Conservation (phyloP, 2,113 vertebrate genomes). For the Proteles cristata region DNA sequence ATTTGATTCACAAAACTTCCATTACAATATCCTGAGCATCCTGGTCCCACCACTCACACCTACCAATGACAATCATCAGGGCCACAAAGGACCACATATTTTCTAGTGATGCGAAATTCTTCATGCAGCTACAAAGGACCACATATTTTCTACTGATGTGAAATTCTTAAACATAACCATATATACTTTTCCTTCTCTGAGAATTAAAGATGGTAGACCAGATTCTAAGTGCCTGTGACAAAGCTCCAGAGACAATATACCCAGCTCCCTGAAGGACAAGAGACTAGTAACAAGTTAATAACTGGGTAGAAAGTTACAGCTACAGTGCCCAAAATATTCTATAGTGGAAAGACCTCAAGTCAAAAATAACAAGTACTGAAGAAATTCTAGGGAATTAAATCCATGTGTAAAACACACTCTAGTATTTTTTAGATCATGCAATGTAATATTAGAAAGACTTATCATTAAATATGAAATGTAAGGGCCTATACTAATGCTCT, state of each 20-base stretch:
- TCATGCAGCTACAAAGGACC: background rate
- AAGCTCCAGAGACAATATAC: background rate
- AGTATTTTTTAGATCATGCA: constrained; percentile 39
- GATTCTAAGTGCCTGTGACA: background rate
- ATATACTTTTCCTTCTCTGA: background rate
- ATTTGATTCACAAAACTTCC: background rate
- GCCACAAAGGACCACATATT: background rate
- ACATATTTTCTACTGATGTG: background rate
- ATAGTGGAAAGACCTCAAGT: background rate
- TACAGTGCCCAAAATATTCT: background rate
- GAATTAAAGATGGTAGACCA: background rate
- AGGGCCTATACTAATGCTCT: background rate
- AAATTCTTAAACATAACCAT: background rate
- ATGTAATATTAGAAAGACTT: background rate
- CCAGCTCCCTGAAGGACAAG: background rate
- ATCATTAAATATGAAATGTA: background rate
- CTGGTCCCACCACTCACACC: background rate
- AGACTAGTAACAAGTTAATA: background rate
- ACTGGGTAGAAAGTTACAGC: background rate
- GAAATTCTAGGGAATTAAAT: background rate
- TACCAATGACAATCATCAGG: background rate
- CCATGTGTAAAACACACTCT: background rate
- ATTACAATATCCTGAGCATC: background rate
- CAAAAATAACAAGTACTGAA: background rate
- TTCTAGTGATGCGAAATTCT: constrained; percentile 1